Conservation (phyloP, 2,113 vertebrate genomes). For the Tor tambroides region DNA sequence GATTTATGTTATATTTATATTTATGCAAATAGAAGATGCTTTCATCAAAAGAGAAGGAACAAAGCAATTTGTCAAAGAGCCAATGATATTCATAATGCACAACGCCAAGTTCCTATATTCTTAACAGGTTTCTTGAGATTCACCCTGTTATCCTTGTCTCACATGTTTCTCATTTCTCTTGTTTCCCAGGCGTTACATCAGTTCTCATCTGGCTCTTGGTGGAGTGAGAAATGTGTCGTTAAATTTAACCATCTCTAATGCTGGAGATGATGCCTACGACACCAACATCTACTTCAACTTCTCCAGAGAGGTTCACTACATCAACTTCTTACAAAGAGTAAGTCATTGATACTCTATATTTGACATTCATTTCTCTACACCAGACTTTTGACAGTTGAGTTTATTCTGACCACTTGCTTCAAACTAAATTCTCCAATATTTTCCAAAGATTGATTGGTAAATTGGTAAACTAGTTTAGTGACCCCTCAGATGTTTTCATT, state of each 20-base stretch:
- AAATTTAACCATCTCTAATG: slow-evolving; percentile 90
- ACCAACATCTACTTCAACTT: slow-evolving; percentile 97
- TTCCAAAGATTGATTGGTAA: too few relatives aligned
- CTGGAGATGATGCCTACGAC: slow-evolving; percentile 95
- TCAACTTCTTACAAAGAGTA: slow-evolving; percentile 99
- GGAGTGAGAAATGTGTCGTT: slow-evolving; percentile 94
- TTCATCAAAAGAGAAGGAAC: neutral
- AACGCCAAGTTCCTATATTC: neutral
- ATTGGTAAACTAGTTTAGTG: neutral
- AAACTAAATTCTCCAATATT: neutral
- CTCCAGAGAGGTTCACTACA: slow-evolving; percentile 94
- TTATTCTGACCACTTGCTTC: neutral
- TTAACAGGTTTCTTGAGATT: neutral
- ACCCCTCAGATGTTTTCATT: neutral
- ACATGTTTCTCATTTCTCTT: neutral
- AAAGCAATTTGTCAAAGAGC: neutral
- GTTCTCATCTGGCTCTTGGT: slow-evolving; percentile 88
- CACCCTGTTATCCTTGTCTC: neutral
- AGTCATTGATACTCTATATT: slow-evolving; percentile 56
- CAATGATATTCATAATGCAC: neutral
- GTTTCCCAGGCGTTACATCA: slow-evolving; percentile 74
- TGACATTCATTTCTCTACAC: neutral
- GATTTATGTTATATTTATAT: neutral
- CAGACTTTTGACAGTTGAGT: neutral
- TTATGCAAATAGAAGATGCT: too few relatives aligned